Evolutionary conservation across 1,140 invertebrate species (phyloP), one percentile per base, ranked within the genome.

Genomic region (Philopotamus ludificatus): DNA sequence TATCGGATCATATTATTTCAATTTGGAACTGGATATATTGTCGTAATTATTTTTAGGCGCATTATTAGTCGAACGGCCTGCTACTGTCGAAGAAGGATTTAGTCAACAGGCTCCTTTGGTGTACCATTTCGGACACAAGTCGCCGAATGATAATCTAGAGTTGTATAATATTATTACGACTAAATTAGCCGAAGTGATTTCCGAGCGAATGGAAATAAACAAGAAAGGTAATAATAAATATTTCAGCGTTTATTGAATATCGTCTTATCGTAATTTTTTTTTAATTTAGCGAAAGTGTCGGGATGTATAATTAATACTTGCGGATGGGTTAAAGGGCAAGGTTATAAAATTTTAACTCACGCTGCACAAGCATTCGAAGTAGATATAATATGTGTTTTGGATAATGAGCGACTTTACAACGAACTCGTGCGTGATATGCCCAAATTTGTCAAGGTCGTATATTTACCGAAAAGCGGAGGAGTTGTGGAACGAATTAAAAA

Each of bases 271-370:
- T 28, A 28, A 55, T 47, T 34, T 34, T 34, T 25, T 53, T 78
- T 76, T 71, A 74, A 78, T 79, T 9, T 73, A 91, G 91, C 90
- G 0, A 89, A 90, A 74, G 83, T 84, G 42, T 97, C 95, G 23
- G 97, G 97, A n/a, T 90, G 94, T 1, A 89, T 99, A 28, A 96
- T 99, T 53, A 99, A 99, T 75, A 99, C 97, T 0, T 97, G 95
- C 74, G 97, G 97, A 1, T 99, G 95, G 95, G 88, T 98, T 0
- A 95, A 96, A 80, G 91, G 87, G 1, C 89, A 87, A 4, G 95
- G 94, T 0, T 96, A 95, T 74, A 89, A 89, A 72, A 82, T 90
- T 44, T 74, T 95, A 9, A 86, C 89, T 8, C 92, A 97, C 73
- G 88, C 93, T 3, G 93, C 94, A 0, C 88, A 93, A 73, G 91